Evolutionary conservation across 2,888 invertebrate species (phyloP).

Genomic region (Drosophila cracens): DNA sequence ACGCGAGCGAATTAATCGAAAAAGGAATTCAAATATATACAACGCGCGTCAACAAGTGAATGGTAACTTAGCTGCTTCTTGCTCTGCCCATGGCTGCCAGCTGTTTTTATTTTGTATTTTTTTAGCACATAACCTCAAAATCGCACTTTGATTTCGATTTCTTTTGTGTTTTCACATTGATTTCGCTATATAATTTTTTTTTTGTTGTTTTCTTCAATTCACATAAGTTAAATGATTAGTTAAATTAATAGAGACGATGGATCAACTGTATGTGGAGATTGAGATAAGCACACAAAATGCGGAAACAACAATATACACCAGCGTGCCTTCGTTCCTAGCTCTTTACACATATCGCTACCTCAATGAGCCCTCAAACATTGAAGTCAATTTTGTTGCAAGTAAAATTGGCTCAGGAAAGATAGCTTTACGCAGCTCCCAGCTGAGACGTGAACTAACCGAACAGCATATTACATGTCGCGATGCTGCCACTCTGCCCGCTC

Average conservation of each 20-base stretch:
- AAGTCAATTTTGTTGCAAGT: constrained; percentile 84
- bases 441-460: constrained; percentile 79
- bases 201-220: constrained; percentile 32
- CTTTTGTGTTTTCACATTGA: constrained; percentile 42
- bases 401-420: constrained; percentile 66
- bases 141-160: constrained; percentile 41
- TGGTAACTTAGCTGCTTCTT: constrained; percentile 30
- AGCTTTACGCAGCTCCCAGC: constrained; percentile 70
- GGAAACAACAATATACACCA: constrained; percentile 83
- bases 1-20: constrained; percentile 15
- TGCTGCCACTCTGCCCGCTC: constrained; percentile 74
- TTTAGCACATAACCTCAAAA: constrained; percentile 48
- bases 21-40: constrained; percentile 53
- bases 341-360: constrained; percentile 88
- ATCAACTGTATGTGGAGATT: constrained; percentile 84
- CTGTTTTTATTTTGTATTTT: constrained; percentile 57
- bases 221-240: constrained; percentile 59
- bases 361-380: constrained; percentile 84
- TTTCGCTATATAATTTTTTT: constrained; percentile 28
- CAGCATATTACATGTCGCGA: constrained; percentile 80
- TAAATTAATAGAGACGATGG: constrained; percentile 72
- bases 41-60: constrained; percentile 37
- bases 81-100: constrained; percentile 29
- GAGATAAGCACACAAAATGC: constrained; percentile 75
- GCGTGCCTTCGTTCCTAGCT: constrained; percentile 88